Evolutionary conservation across 2,888 invertebrate genomes (phyloP), one percentile per base, ranked within the genome.

Genomic region (Stomorhina lunata): DNA sequence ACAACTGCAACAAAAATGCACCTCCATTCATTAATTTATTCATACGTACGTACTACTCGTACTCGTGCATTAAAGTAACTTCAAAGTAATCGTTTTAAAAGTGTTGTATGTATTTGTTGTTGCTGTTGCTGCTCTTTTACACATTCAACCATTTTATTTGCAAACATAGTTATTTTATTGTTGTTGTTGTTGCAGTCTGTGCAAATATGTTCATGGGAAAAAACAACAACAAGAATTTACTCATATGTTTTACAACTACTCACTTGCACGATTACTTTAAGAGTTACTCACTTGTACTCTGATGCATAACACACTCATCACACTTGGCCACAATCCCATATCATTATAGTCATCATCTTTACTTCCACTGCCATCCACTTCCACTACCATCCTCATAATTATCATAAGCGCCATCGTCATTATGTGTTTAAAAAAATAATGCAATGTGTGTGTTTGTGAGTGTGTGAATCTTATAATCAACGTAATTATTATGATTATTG

Each of bases 401-500:
- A 65, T 75, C 75, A 53, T 75, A 55, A 75, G 65, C 75, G 65
- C 75, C 75, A 75, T 63, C 48, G 6, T 43, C 10, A 29, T 37
- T n/a, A 12, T 29, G n/a, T n/a, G n/a, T n/a, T n/a, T n/a, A n/a
- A n/a, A n/a, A n/a, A n/a, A n/a, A n/a, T n/a, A n/a, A n/a, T n/a
- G n/a, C 40, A 55, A 25, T 29, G 12, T 22, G 9, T 43, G 29
- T 43, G 40, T 53, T 37, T 69, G 27, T 25, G 6, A 27, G 25
- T 34, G 43, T 69, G 57, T 32, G 32, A 32, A 32, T 45, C 32
- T 37, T 22, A 22, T 71, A 40, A 40, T 27, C 48, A 22, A 48
- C 53, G 34, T 53, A 37, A 25, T 45, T 55, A 15, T 71, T 59
- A 7, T 25, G 9, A 40, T 69, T 32, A 1, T 17, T 9, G 15